Base-by-base conservation (phyloP, 2,888 invertebrate genomes). In the Drosophila silvestris region DNA sequence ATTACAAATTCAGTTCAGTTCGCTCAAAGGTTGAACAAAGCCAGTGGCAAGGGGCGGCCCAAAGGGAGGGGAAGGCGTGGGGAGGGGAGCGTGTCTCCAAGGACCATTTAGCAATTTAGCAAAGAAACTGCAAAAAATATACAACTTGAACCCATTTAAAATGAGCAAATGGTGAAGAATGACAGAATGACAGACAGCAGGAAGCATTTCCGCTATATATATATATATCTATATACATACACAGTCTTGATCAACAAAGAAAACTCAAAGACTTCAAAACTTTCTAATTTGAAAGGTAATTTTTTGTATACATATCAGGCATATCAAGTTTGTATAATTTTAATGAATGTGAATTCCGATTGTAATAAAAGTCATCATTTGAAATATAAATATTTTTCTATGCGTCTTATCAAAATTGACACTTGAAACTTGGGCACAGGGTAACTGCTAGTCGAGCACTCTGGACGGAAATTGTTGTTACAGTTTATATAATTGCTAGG, bases 1-100 rank as follows among this genome's bases (percentile, higher is more conserved):
- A 59, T 57, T 75, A 59, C 56, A 72, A 9, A 66, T 63, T 26
- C 22, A 35, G 35, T 28, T 37, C 30, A 26, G 19, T 59, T 59
- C 37, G 19, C 12, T 65, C 65, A 65, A 63, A 65, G 65, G 32
- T 52, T 51, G 51, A 14, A 37, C 9, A 28, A 26, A 19, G 19
- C 16, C 16, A 16, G 16, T 47, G 16, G 5, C 22, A 16, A 47
- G 16, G 2, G 9, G 7, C 1, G 26, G 5, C 16, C 7, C 26
- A 19, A 54, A 1, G 16, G 35, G 19, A 7, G 19, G 26, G 26
- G 1, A 6, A 4, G 16, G 2, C 19, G 3, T 3, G 26, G 3
- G 19, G 5, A 22, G 19, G 3, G 12, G 5, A 19, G 2, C 14
- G 1, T n/a, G 39, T 39, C 37, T 3, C 7, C 37, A 54, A 70